A percentile compares a stretch with the other conserved stretches of the same genome.
These are phyloP conservation scores for Parnassius orleans DNA, from an alignment of 2,888 invertebrate genomes.

Conservation along the genomic window DNA sequence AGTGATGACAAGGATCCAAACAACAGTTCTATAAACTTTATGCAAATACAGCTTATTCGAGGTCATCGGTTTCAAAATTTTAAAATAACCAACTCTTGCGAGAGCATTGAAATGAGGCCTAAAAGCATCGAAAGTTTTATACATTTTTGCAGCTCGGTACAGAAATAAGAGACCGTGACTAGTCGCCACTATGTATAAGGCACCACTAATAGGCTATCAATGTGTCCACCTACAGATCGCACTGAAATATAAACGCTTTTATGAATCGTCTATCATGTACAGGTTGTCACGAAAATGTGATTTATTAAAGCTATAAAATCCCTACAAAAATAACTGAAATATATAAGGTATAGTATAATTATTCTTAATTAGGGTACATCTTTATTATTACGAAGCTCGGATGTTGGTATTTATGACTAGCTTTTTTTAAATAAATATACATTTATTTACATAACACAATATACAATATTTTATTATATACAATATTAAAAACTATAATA, in stretches of 20 bases:
- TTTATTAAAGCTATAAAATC: constrained; percentile 4
- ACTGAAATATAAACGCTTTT: constrained; percentile 11
- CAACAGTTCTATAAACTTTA: constrained; percentile 41
- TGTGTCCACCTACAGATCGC: constrained; percentile 8
- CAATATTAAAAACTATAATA: too few species aligned
- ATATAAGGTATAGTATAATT: neutral
- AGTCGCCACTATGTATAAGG: constrained; percentile 10
- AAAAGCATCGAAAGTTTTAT: constrained; percentile 45
- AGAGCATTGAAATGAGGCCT: constrained; percentile 59
- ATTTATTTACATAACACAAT: too few species aligned
- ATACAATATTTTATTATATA: too few species aligned
- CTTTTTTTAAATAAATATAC: neutral
- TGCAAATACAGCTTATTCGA: constrained; percentile 41
- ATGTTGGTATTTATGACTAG: neutral
- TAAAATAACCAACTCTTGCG: constrained; percentile 57
- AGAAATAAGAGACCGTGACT: neutral
- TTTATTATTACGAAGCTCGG: constrained; percentile 1
- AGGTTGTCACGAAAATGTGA: constrained; percentile 7
- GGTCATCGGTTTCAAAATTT: constrained; percentile 43
- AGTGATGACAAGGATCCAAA: constrained; percentile 44
- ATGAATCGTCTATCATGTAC: constrained; percentile 8
- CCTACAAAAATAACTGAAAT: neutral
- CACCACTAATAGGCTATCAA: constrained; percentile 1
- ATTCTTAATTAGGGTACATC: neutral
- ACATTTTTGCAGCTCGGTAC: constrained; percentile 19